Evolutionary conservation across 2,113 vertebrate species (phyloP).

Genomic region (Trichomycterus rosablanca): DNA sequence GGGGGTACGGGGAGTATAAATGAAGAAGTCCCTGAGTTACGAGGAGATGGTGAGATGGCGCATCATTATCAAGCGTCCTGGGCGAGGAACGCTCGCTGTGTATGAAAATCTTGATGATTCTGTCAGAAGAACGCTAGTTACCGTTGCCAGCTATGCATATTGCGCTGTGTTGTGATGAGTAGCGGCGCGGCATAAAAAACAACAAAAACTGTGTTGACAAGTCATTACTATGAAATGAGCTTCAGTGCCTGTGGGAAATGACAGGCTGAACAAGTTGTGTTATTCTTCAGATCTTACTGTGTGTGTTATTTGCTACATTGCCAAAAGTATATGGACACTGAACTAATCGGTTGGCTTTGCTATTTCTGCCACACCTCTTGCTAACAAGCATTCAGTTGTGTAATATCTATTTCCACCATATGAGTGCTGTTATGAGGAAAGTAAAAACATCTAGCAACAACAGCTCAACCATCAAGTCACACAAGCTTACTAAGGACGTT

Average conservation of each 20-base stretch:
- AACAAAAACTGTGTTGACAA: conserved; percentile 17
- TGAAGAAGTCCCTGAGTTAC: conserved; percentile 39
- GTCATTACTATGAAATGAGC: conserved; percentile 33
- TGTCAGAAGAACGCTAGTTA: conserved; percentile 32
- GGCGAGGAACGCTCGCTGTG: conserved; percentile 1
- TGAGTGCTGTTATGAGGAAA: no score
- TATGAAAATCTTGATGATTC: conserved; percentile 36
- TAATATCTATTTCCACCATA: no score
- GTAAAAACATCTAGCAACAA: no score
- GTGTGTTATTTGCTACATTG: no score
- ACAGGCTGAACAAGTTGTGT: conserved; percentile 18
- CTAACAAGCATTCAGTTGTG: no score
- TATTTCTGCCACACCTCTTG: no score
- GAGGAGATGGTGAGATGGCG: conserved; percentile 18
- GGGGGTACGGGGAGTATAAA: conserved; percentile 34
- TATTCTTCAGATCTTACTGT: no score
- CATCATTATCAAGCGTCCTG: conserved; percentile 34
- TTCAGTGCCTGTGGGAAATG: conserved; percentile 10
- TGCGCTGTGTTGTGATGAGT: conserved; percentile 16
- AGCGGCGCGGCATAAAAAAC: not conserved
- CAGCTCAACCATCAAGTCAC: no score
- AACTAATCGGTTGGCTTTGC: no score
- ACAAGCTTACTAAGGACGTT: no score
- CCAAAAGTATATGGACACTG: no score
- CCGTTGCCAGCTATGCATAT: conserved; percentile 36